Evolutionary conservation across 1,140 invertebrate genomes (phyloP), one percentile per base, ranked within the genome.

Genomic region (Drosophila baimaii): DNA sequence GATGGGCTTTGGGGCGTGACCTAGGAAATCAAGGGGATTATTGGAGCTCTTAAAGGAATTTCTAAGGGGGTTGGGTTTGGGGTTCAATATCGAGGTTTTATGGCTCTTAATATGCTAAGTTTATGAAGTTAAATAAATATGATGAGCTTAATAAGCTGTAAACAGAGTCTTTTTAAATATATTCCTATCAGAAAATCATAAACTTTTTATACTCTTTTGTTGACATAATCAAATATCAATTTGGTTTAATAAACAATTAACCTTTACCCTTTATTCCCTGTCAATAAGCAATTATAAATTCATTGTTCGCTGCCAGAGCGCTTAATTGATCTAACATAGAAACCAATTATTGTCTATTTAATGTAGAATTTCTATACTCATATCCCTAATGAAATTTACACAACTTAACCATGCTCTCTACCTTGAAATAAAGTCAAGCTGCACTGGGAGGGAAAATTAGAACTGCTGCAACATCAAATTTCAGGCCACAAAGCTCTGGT

Each of bases 401-500:
- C 33, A 64, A 29, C 44, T 13, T 62, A 35, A 9, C 15, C 8
- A 21, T 27, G 35, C n/a, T 43, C n/a, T 43, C 33, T 52, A 43
- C 37, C 27, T 68, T 52, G 54, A n/a, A 69, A 66, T 54, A 19
- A 23, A 69, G n/a, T 8, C n/a, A 10, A 27, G 13, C 8, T n/a
- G n/a, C n/a, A n/a, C 23, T 17, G 21, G 21, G 21, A 25, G n/a
- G 62, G 41, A 35, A 43, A 43, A 46, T 13, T 33, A 13, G 12
- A 13, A 44, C 5, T 17, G 47, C 47, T 29, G 12, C 41, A 69
- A 33, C 68, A 71, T 41, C 39, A 71, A 57, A 70, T 71, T 49
- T 25, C 33, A 58, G 56, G 51, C 41, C 51, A 46, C 39, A 70
- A 69, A 37, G 25, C 68, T 70, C 68, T 47, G 65, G 65, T 57